These are phyloP conservation scores for Micrasema minimum DNA, from an alignment of 1,140 invertebrate species.

Conservation along the genomic window DNA sequence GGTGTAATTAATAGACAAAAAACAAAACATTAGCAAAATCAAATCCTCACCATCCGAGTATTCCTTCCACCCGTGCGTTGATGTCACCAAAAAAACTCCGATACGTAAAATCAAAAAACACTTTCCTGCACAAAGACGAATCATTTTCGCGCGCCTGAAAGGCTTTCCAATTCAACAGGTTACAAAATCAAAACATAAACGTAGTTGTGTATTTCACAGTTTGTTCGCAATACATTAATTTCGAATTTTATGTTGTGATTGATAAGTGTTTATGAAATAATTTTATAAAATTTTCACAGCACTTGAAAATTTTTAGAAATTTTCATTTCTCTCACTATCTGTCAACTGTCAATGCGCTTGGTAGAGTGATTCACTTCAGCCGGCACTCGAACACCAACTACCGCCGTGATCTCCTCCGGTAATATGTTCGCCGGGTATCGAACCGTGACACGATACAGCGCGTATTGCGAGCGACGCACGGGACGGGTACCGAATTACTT, in stretches of 20 bases:
- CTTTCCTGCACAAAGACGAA: slow-evolving; percentile 16
- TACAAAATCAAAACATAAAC: background rate
- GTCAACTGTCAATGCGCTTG: slow-evolving; percentile 17
- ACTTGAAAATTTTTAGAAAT: background rate
- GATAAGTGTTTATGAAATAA: too few species aligned
- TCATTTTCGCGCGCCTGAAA: slow-evolving; percentile 8
- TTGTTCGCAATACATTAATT: too few species aligned
- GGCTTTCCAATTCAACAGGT: background rate
- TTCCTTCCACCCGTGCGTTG: slow-evolving; percentile 47
- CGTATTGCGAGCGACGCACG: slow-evolving; percentile 8
- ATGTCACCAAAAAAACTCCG: slow-evolving; percentile 42
- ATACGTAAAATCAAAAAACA: slow-evolving; percentile 30
- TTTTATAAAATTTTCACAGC: too few species aligned
- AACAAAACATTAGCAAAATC: too few species aligned
- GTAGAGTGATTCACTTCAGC: slow-evolving; percentile 8
- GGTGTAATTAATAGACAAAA: too few species aligned
- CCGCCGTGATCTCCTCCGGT: slow-evolving; percentile 9
- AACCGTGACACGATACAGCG: slow-evolving; percentile 13
- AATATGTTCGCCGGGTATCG: slow-evolving; percentile 18
- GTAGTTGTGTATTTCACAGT: background rate
- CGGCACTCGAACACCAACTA: slow-evolving; percentile 4
- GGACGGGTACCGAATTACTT: background rate
- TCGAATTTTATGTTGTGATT: too few species aligned
- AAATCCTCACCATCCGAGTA: slow-evolving; percentile 35
- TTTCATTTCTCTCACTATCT: background rate